Percentiles rank a stretch among this genome's conserved stretches.
phyloP scores from a whole-genome alignment of 2,113 vertebrate species.

The Cynocephalus volans region DNA sequence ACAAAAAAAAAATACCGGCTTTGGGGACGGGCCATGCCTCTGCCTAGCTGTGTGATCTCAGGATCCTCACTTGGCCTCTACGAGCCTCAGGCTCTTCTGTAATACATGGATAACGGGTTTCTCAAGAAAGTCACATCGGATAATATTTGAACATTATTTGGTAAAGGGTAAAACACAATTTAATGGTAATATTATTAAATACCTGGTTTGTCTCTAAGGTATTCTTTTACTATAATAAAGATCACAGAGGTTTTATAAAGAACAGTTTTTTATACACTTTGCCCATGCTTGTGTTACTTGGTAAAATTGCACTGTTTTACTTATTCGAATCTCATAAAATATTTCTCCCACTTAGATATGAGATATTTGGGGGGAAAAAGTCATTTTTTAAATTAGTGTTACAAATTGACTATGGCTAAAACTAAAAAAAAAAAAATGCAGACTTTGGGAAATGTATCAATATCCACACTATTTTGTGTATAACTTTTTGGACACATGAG shows the following conservation, averaged over 20 bases:
- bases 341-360: not conserved
- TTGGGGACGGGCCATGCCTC: not conserved
- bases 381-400: not conserved
- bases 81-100: not conserved
- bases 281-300: not conserved
- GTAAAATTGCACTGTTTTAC: not conserved
- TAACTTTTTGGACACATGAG: not conserved
- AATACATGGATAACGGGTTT: not conserved
- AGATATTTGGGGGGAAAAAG: not conserved
- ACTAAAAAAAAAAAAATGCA: not conserved
- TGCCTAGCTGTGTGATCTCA: not conserved
- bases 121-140: not conserved
- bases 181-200: not conserved
- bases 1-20: not conserved
- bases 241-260: not conserved
- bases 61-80: not conserved
- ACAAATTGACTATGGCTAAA: not conserved
- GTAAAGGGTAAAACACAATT: conserved; percentile 3
- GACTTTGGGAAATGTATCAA: not conserved
- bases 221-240: conserved; percentile 41
- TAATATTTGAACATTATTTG: conserved; percentile 5
- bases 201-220: not conserved
- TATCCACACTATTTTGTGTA: not conserved
- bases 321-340: not conserved
- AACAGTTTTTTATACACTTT: not conserved